These are phyloP conservation scores for Gryllus bimaculatus DNA, from an alignment of 1,140 invertebrate species.

Conservation along the genomic window DNA sequence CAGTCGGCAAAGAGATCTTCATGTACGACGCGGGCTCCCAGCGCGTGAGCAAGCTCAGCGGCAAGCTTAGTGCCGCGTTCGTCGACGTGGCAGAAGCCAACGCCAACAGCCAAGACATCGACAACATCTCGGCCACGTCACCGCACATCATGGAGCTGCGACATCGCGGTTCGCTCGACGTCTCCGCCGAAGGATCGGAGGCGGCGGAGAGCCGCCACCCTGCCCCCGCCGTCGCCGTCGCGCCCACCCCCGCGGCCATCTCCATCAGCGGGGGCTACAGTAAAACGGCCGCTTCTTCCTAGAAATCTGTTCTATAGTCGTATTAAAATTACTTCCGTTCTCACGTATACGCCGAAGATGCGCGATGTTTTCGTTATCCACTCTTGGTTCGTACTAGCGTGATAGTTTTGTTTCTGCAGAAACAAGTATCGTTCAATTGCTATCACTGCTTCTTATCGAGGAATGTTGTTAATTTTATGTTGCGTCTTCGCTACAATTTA, in stretches of 20 bases:
- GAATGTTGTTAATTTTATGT: no score
- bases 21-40: conserved; percentile 68
- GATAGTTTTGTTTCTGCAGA: no score
- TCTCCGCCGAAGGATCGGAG: not conserved
- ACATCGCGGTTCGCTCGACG: not conserved
- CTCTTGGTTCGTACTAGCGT: no score
- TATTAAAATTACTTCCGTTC: no score
- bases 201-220: not conserved
- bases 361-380: no score
- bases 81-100: conserved; percentile 75
- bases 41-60: conserved; percentile 55
- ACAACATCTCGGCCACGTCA: conserved; percentile 38
- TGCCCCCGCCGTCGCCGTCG: no score
- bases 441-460: no score
- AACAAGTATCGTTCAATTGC: no score
- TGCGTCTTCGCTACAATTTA: no score
- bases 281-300: not conserved
- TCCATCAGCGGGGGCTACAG: not conserved
- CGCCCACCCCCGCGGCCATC: not conserved
- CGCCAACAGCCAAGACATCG: conserved; percentile 54
- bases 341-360: no score
- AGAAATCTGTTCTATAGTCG: not conserved
- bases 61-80: conserved; percentile 66
- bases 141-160: conserved; percentile 1
- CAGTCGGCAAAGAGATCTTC: conserved; percentile 58